Evolutionary conservation across 2,888 invertebrate genomes (phyloP), one percentile per base, ranked within the genome.

Genomic region (Apomyelois bistriatella): DNA sequence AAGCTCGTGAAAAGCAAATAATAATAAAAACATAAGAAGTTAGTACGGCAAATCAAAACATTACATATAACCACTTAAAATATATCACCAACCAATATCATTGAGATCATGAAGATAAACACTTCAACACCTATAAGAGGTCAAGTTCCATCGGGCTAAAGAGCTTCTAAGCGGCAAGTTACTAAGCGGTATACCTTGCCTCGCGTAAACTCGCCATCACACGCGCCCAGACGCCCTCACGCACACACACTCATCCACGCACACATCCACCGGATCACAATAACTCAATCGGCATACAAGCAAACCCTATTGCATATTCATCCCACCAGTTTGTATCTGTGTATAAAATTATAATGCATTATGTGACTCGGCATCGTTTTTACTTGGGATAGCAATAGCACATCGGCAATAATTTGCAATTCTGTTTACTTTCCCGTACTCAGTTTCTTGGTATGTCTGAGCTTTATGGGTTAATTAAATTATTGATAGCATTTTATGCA

Each of bases 341-440:
- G 88, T 90, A 89, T 89, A 84, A 89, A 88, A 89, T 90, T 88
- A 90, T 90, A 90, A 89, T 88, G 86, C 85, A 87, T 88, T 86
- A 87, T 85, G 79, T 81, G 85, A 85, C 82, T 82, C 64, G 69
- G 64, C 66, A 66, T 64, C 75, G 64, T 76, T 80, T 79, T 79
- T 72, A 67, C 65, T 60, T 68, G 13, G 43, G 22, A 52, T 37
- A 43, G 52, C 52, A 16, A 52, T 37, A 43, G 52, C 52, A 16
- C 32, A 46, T 46, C 46, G 46, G 32, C 32, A 35, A 43, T 42
- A 42, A 46, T 46, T 32, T 46, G 46, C 13, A 16, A 35, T 32
- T 32, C 46, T 46, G 32, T 46, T 46, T 46, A 16, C 32, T 15
- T 46, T 32, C 32, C 10, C 9, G 32, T 46, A 22, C 22, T 22